phyloP scores from a whole-genome alignment of 2,888 invertebrate species.

The Drosophila merina region DNA sequence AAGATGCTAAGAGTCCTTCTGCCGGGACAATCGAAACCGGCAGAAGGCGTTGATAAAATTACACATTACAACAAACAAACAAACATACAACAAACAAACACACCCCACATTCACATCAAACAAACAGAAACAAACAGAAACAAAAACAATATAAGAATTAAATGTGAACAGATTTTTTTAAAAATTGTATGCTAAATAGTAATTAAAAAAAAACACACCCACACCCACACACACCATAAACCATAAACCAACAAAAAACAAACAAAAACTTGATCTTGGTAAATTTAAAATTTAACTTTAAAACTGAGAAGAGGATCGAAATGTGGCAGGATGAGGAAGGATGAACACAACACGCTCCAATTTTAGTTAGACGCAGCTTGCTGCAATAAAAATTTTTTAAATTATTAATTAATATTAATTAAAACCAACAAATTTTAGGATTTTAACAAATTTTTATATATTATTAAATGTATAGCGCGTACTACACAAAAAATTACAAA shows the following conservation, averaged over 20 bases:
- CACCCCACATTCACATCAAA: slow-evolving; percentile 21
- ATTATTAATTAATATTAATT: slow-evolving; percentile 79
- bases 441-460: slow-evolving; percentile 78
- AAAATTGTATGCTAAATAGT: slow-evolving; percentile 67
- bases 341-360: slow-evolving; percentile 61
- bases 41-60: slow-evolving; percentile 63
- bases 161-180: slow-evolving; percentile 73
- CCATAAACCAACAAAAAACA: slow-evolving; percentile 34
- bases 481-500: slow-evolving; percentile 49
- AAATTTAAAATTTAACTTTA: slow-evolving; percentile 74
- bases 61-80: slow-evolving; percentile 48
- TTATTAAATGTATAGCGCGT: slow-evolving; percentile 76
- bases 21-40: slow-evolving; percentile 37
- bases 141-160: slow-evolving; percentile 41
- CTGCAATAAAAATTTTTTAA: slow-evolving; percentile 75
- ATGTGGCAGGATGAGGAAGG: not conserved
- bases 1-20: slow-evolving; percentile 81
- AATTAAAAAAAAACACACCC: slow-evolving; percentile 44
- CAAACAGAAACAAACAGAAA: not conserved
- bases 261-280: slow-evolving; percentile 73
- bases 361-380: slow-evolving; percentile 79
- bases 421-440: slow-evolving; percentile 79
- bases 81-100: slow-evolving; percentile 25
- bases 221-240: slow-evolving; percentile 4
- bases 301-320: slow-evolving; percentile 25